A percentile compares a stretch with the other conserved stretches of the same genome.
Conservation (phyloP, 2,797 vertebrate species). For the Echiichthys vipera region DNA sequence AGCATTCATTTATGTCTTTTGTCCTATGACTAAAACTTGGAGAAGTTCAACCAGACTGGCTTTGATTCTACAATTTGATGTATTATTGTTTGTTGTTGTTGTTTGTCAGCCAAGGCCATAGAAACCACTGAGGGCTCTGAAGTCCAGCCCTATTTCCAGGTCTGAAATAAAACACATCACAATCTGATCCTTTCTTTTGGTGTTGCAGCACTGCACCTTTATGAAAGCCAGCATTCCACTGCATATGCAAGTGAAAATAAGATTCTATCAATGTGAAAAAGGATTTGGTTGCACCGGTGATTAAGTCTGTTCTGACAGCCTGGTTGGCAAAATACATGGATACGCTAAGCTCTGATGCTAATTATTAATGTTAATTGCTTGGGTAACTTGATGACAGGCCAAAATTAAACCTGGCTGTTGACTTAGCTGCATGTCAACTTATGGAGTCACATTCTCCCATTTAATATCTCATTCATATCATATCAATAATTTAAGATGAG, state of each 20-base stretch:
- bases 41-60: neutral
- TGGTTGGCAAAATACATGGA: neutral
- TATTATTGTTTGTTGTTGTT: neutral
- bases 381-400: neutral
- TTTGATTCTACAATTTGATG: neutral
- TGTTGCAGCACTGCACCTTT: neutral
- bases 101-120: neutral
- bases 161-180: neutral
- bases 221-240: neutral
- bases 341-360: neutral
- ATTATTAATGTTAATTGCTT: neutral
- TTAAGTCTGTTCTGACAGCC: neutral
- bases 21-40: neutral
- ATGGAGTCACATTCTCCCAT: neutral
- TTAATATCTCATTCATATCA: neutral
- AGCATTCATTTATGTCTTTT: neutral
- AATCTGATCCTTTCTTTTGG: neutral
- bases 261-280: conserved; percentile 3
- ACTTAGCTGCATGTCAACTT: neutral
- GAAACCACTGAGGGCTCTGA: neutral
- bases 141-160: neutral
- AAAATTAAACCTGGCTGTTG: neutral
- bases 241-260: conserved; percentile 9
- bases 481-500: neutral
- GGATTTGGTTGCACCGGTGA: neutral